A percentile compares a stretch with the other conserved stretches of the same genome.
Conservation (phyloP, 30 jellyfish, hydroid and myxozoan genomes). For the Hydra vulgaris region DNA sequence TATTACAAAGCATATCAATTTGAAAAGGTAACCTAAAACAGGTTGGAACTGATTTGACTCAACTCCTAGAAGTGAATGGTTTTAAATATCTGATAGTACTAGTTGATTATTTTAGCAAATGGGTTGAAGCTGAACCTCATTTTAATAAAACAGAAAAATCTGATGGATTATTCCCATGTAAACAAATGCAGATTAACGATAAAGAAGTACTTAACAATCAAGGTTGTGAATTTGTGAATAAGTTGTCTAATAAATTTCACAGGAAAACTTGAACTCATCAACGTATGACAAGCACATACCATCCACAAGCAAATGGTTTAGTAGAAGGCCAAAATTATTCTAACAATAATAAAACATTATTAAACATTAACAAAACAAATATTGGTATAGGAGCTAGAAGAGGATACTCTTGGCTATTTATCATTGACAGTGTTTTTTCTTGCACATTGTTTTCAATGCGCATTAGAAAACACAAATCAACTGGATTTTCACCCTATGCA, state of each 20-base stretch:
- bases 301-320: neutral
- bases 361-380: neutral
- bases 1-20: neutral
- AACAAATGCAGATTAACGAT: neutral
- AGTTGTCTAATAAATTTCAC: too few relatives aligned
- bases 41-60: neutral
- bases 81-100: neutral
- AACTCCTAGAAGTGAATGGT: neutral
- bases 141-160: neutral
- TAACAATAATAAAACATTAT: too few relatives aligned
- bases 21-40: neutral
- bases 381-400: neutral
- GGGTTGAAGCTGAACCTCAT: neutral
- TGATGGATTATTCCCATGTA: neutral
- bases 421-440: neutral
- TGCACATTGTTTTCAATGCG: neutral
- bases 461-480: neutral
- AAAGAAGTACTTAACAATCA: neutral
- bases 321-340: neutral
- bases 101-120: neutral
- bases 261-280: too few relatives aligned
- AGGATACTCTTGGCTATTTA: neutral
- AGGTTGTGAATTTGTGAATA: neutral
- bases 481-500: neutral
- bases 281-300: neutral